Evolutionary conservation across 2,113 vertebrate genomes (phyloP).

Genomic region (Amblyornis subalaris): DNA sequence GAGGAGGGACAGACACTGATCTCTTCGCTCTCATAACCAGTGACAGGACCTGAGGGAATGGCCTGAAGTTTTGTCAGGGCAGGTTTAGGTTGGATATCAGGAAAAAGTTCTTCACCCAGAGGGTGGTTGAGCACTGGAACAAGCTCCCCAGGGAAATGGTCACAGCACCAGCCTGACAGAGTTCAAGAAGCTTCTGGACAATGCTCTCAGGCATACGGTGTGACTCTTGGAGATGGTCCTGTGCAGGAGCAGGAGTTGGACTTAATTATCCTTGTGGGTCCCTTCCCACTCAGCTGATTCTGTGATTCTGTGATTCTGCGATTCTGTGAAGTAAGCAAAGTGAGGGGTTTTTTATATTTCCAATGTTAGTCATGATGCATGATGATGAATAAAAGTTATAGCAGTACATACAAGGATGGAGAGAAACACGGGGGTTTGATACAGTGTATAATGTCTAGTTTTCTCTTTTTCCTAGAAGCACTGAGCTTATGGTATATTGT

Average conservation of each 20-base stretch:
- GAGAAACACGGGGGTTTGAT: not conserved
- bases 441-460: not conserved
- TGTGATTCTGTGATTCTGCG: not conserved
- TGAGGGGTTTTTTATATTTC: not conserved
- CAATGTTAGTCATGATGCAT: not conserved
- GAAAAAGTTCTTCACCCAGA: rapidly evolving
- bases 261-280: not conserved
- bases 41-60: not conserved
- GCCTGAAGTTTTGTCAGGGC: not conserved
- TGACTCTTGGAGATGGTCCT: not conserved
- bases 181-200: not conserved
- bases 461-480: not conserved
- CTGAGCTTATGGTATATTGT: not conserved
- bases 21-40: not conserved
- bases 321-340: not conserved
- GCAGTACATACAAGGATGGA: not conserved
- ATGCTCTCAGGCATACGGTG: not conserved
- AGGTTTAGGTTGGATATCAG: not conserved
- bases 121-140: rapidly evolving
- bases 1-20: not conserved
- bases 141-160: not conserved
- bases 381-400: not conserved
- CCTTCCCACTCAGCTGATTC: not conserved
- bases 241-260: not conserved
- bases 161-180: not conserved